Percentiles rank a stretch among this genome's conserved stretches.
Conservation (phyloP, 2,797 vertebrate species). For the Brotula barbata region DNA sequence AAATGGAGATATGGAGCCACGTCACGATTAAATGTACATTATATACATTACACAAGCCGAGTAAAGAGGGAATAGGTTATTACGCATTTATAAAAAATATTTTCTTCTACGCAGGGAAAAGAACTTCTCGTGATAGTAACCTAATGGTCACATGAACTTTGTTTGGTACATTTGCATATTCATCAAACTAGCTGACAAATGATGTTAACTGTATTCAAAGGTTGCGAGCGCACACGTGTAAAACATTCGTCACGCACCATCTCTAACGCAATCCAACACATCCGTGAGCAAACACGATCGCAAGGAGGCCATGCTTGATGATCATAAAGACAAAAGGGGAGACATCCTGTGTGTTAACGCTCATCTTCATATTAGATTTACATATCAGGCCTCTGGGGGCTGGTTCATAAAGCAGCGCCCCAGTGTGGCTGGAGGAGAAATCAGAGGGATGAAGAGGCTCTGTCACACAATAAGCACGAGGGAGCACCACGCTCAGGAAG, state of each 20-base stretch:
- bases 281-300: background rate
- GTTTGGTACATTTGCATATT: background rate
- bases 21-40: constrained; percentile 45
- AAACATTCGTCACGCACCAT: no score
- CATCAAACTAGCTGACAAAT: background rate
- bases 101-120: background rate
- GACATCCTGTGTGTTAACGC: background rate
- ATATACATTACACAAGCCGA: background rate
- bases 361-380: constrained; percentile 23
- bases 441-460: constrained; percentile 14
- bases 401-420: constrained; percentile 41
- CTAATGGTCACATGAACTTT: background rate
- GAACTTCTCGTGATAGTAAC: background rate
- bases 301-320: background rate
- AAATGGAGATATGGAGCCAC: constrained; percentile 10
- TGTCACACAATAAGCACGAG: constrained; percentile 1
- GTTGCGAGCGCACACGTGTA: no score
- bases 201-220: no score
- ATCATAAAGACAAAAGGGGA: background rate
- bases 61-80: constrained; percentile 2
- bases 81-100: background rate
- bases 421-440: constrained; percentile 50
- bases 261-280: no score
- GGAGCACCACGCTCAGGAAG: background rate
- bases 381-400: constrained; percentile 16